A percentile compares a stretch with the other conserved stretches of the same genome.
Evolutionary conservation across 1,140 invertebrate species (phyloP).

Genomic region (Bombus terrestris): DNA sequence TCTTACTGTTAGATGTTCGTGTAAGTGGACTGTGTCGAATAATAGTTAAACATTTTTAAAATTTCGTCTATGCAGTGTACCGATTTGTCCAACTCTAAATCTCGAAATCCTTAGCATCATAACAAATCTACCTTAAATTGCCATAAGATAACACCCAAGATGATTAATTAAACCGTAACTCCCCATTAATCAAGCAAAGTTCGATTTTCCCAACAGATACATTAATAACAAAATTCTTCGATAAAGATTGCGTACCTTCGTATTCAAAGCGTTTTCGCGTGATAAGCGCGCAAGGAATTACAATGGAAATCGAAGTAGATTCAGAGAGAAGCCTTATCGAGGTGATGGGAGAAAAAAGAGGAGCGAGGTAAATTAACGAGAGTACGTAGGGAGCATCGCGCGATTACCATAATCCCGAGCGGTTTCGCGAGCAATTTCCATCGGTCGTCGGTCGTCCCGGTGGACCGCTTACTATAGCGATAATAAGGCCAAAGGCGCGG

Average conservation of each 20-base stretch:
- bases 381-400: neutral
- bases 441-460: neutral
- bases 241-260: neutral
- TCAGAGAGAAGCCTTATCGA: neutral
- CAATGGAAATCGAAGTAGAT: neutral
- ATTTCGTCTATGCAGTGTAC: no score
- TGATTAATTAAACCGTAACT: no score
- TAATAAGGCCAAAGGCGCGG: slow-evolving; percentile 10
- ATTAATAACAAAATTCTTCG: no score
- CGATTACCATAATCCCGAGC: slow-evolving; percentile 16
- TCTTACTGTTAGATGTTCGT: no score
- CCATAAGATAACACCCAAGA: no score
- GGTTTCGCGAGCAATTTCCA: slow-evolving; percentile 2
- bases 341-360: neutral
- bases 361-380: neutral
- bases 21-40: no score
- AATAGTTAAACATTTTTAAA: no score
- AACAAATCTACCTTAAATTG: no score
- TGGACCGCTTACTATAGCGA: neutral
- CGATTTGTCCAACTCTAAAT: no score
- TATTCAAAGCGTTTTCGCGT: neutral
- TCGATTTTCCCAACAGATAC: no score
- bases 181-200: no score
- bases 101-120: no score
- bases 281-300: neutral